Percentiles rank a stretch among this genome's conserved stretches.
phyloP scores from a whole-genome alignment of 2,888 invertebrate species.

The Ochlodes sylvanus region DNA sequence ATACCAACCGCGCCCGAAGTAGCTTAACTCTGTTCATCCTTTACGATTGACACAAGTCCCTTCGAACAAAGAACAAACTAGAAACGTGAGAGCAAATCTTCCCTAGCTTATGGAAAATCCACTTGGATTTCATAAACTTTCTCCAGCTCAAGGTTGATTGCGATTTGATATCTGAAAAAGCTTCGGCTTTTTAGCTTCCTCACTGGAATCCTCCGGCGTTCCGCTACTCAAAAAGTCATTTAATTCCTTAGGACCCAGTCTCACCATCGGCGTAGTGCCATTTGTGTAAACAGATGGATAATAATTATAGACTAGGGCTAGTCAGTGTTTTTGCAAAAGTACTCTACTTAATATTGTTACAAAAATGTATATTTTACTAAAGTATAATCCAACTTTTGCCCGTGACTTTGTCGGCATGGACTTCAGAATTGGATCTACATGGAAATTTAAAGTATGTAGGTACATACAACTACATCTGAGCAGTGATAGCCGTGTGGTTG shows the following conservation, averaged over 20 bases:
- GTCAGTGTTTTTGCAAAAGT: too few relatives aligned
- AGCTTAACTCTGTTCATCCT: neutral
- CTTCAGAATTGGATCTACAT: too few relatives aligned
- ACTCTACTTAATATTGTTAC: too few relatives aligned
- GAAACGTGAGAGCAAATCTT: neutral
- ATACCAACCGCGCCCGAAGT: too few relatives aligned
- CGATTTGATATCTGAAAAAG: slow-evolving; percentile 9
- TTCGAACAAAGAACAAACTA: neutral
- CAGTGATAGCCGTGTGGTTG: too few relatives aligned
- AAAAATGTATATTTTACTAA: too few relatives aligned
- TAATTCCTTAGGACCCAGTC: neutral
- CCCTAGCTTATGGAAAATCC: neutral
- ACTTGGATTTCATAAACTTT: slow-evolving; percentile 6
- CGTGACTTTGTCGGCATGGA: too few relatives aligned
- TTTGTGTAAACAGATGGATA: too few relatives aligned
- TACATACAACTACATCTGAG: too few relatives aligned
- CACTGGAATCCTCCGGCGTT: slow-evolving; percentile 2
- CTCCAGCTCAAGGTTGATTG: neutral
- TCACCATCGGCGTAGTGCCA: neutral
- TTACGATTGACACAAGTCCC: neutral
- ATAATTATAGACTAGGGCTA: too few relatives aligned
- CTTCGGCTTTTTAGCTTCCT: slow-evolving; percentile 8
- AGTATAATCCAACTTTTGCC: too few relatives aligned
- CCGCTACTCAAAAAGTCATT: slow-evolving; percentile 10
- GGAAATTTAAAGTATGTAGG: too few relatives aligned